Base-by-base conservation (phyloP, 2,888 invertebrate genomes). In the Agrochola litura region DNA sequence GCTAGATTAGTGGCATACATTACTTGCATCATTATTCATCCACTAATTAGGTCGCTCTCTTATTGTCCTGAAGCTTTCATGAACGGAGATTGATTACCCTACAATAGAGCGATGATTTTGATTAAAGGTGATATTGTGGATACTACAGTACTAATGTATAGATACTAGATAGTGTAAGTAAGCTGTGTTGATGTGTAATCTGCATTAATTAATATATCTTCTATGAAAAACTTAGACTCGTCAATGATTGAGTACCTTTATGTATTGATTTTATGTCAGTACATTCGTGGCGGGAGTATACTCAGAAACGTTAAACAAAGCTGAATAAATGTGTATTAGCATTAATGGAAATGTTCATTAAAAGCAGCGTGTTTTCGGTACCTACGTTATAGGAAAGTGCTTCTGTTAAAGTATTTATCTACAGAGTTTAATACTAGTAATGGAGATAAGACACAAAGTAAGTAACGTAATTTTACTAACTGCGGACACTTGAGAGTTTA, bases 1-100 rank as follows among this genome's bases (percentile, higher is more conserved):
- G 37, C 46, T 83, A 82, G 37, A 69, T 80, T 83, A 79, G 54
- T 41, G 52, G 58, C 72, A 66, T 66, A 77, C 52, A 69, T 77
- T 52, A 78, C 83, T 83, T 83, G 84, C 79, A 78, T 83, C 81
- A 84, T 81, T 81, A 81, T 71, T 75, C 85, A 84, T 80, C 46
- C 65, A n/a, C 81, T 84, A 82, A 82, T 82, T 75, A 84, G 75
- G 75, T 84, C 67, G 49, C 43, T 68, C 84, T 79, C 81, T 84
- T 80, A 75, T 75, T 82, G 85, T 81, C 71, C 52, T 46, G 46
- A 41, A 70, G 58, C 81, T 25, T 84, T 81, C 67, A 79, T 68
- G 72, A 61, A 60, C 49, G 71, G 67, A 81, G 75, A 85, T 85
- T 85, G 82, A 83, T 85, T 76, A 73, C 56, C 61, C 41, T 12